A percentile compares a stretch with the other conserved stretches of the same genome.
phyloP scores from a whole-genome alignment of 1,140 invertebrate genomes.

The Maconellicoccus hirsutus region DNA sequence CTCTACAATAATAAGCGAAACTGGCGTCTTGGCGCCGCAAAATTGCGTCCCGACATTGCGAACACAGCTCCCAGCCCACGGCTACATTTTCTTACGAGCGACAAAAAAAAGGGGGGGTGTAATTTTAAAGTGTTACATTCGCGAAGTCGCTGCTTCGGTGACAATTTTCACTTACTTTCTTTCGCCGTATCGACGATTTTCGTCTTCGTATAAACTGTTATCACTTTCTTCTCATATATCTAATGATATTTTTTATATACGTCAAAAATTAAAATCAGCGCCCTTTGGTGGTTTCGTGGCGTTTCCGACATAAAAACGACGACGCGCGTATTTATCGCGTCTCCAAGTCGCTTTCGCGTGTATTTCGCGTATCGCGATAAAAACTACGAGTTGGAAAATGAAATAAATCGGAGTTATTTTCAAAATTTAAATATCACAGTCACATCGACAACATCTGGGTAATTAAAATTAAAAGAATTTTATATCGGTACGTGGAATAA shows the following conservation, averaged over 20 bases:
- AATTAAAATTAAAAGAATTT: too few relatives aligned
- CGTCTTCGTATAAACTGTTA: neutral
- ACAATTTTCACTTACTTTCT: slow-evolving; percentile 18
- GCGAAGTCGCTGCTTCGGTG: neutral
- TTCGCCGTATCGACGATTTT: neutral
- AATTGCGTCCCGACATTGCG: slow-evolving; percentile 9
- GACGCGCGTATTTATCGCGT: too few relatives aligned
- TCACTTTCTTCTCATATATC: neutral
- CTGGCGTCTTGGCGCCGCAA: slow-evolving; percentile 19
- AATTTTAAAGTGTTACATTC: slow-evolving; percentile 17
- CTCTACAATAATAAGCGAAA: slow-evolving; percentile 17
- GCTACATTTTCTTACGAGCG: neutral
- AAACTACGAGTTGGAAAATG: too few relatives aligned
- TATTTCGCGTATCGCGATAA: too few relatives aligned
- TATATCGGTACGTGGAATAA: too few relatives aligned
- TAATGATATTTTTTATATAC: neutral
- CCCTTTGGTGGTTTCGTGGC: neutral
- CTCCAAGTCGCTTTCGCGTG: too few relatives aligned
- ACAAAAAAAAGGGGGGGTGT: slow-evolving; percentile 13
- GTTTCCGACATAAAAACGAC: too few relatives aligned
- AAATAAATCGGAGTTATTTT: too few relatives aligned
- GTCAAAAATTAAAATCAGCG: neutral
- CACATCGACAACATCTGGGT: too few relatives aligned
- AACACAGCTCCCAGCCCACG: neutral
- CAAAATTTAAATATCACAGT: too few relatives aligned